Evolutionary conservation across 2,797 vertebrate species (phyloP).

Genomic region (Pristis pectinata): DNA sequence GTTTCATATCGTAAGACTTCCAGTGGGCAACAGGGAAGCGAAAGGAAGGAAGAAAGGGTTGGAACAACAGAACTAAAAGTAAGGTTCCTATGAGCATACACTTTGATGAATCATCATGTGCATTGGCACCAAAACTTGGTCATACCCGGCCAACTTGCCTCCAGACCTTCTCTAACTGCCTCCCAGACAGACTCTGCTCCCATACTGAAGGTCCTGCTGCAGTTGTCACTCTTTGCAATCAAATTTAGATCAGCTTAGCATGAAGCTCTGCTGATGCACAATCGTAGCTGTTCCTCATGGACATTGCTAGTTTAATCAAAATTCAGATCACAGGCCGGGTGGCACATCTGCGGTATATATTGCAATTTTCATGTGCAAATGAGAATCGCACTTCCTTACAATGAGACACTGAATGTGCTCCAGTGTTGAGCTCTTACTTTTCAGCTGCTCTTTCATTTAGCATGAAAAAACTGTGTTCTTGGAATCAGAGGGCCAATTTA

Average conservation of each 20-base stretch:
- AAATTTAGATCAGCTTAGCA: constrained; percentile 17
- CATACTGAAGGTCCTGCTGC: background rate
- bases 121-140: background rate
- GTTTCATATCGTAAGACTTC: background rate
- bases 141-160: background rate
- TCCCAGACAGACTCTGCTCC: no score
- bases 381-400: background rate
- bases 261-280: background rate
- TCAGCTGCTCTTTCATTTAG: background rate
- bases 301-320: background rate
- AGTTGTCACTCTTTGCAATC: background rate
- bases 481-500: constrained; percentile 20
- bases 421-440: background rate
- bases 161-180: background rate
- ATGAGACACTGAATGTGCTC: background rate
- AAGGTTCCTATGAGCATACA: background rate
- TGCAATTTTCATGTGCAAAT: constrained; percentile 11
- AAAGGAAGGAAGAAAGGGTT: background rate
- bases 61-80: background rate
- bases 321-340: background rate
- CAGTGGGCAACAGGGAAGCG: background rate
- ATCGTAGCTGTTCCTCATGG: background rate
- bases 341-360: background rate
- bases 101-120: no score
- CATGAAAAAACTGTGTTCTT: background rate